Conservation (phyloP, 2,113 vertebrate genomes). For the Daubentonia madagascariensis region DNA sequence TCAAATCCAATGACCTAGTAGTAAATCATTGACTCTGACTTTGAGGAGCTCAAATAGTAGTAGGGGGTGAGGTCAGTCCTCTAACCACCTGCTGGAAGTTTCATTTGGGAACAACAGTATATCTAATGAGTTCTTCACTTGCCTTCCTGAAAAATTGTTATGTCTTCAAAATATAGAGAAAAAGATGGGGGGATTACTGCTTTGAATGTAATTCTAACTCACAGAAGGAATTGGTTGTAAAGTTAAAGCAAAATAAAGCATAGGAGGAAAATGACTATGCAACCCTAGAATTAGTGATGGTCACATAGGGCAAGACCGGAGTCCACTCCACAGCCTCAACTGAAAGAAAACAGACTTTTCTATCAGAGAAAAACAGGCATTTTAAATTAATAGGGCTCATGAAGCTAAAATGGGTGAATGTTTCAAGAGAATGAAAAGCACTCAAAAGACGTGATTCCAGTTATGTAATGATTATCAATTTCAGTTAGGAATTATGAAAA, state of each 20-base stretch:
- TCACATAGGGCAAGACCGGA: not conserved
- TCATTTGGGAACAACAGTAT: not conserved
- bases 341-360: not conserved
- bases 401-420: not conserved
- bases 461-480: not conserved
- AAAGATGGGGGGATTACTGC: not conserved
- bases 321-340: rapidly evolving
- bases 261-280: not conserved
- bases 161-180: not conserved
- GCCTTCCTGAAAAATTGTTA: not conserved
- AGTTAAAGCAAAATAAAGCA: not conserved
- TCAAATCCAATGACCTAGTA: not conserved
- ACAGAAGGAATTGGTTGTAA: not conserved
- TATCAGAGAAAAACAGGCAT: not conserved
- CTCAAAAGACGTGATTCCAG: not conserved
- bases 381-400: not conserved
- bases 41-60: not conserved
- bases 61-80: not conserved
- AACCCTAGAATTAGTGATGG: not conserved
- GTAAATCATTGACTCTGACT: not conserved
- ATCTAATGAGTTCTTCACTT: not conserved
- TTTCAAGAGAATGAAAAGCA: not conserved
- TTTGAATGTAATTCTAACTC: not conserved
- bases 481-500: not conserved
- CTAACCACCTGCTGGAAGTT: not conserved